Percentiles rank a stretch among this genome's conserved stretches.
These are phyloP conservation scores for Lutjanus argentimaculatus DNA, from an alignment of 2,797 vertebrate genomes.

Conservation along the genomic window DNA sequence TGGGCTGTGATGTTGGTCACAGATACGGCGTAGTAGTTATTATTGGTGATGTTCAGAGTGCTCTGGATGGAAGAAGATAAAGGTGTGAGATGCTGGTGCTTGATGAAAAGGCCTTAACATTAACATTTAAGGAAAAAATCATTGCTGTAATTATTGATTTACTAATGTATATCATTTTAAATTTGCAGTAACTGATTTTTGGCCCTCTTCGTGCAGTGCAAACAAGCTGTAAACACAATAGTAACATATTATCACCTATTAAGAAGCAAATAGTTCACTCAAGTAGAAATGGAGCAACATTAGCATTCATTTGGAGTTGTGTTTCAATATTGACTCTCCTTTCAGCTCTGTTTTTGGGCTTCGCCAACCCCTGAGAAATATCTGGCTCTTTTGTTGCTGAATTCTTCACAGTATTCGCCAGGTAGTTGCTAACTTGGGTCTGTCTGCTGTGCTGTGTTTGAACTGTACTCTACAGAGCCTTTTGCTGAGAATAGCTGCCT, in stretches of 20 bases:
- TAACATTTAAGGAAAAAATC: not conserved
- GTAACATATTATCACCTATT: no score
- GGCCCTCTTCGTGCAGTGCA: not conserved
- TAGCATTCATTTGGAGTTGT: no score
- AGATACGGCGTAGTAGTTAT: conserved; percentile 95
- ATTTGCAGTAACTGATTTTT: not conserved
- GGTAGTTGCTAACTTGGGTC: not conserved
- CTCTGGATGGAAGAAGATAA: conserved; percentile 85
- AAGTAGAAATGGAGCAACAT: no score
- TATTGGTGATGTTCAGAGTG: conserved; percentile 96
- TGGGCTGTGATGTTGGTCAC: conserved; percentile 96
- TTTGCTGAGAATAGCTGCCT: not conserved
- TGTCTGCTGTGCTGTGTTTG: not conserved
- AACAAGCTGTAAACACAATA: no score
- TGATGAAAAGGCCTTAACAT: not conserved
- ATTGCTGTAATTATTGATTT: not conserved
- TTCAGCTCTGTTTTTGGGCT: not conserved
- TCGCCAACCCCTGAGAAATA: not conserved
- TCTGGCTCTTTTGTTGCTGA: no score
- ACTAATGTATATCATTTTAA: not conserved
- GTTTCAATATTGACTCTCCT: no score
- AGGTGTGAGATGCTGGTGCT: not conserved
- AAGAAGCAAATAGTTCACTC: no score
- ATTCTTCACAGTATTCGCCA: not conserved
- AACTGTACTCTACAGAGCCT: not conserved